Evolutionary conservation across 2,888 invertebrate genomes (phyloP).

Genomic region (Cephus spinipes): DNA sequence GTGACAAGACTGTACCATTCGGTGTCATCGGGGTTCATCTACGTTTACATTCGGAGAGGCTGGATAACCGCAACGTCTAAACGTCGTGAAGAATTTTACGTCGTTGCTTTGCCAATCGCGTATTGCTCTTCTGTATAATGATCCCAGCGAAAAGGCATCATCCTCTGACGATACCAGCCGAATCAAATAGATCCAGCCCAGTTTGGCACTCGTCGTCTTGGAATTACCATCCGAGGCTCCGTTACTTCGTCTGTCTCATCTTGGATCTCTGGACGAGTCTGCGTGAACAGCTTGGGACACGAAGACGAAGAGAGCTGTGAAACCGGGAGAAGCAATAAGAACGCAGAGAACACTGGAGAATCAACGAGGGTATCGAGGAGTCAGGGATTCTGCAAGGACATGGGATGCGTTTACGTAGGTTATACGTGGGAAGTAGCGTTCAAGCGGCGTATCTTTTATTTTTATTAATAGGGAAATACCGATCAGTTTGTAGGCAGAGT

Average conservation of each 20-base stretch:
- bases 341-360: not conserved
- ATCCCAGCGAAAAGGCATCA: no score
- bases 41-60: slow-evolving; percentile 53
- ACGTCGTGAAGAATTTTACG: not conserved
- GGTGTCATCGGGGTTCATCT: slow-evolving; percentile 63
- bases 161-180: not conserved
- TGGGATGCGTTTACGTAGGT: not conserved
- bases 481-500: not conserved
- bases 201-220: not conserved
- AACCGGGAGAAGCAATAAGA: not conserved
- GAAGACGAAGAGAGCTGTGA: not conserved
- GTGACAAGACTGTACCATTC: slow-evolving; percentile 62
- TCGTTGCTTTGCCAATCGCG: not conserved
- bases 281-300: not conserved
- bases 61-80: slow-evolving; percentile 29
- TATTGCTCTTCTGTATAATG: not conserved
- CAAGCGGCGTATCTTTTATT: not conserved
- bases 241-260: not conserved
- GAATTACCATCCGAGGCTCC: not conserved
- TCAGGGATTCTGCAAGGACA: not conserved
- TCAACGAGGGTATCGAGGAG: not conserved
- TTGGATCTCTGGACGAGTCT: not conserved
- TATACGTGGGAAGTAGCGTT: not conserved
- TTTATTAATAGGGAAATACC: not conserved
- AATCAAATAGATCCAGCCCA: not conserved